These are phyloP conservation scores for Isichthys henryi DNA, from an alignment of 2,113 vertebrate species.

Conservation along the genomic window DNA sequence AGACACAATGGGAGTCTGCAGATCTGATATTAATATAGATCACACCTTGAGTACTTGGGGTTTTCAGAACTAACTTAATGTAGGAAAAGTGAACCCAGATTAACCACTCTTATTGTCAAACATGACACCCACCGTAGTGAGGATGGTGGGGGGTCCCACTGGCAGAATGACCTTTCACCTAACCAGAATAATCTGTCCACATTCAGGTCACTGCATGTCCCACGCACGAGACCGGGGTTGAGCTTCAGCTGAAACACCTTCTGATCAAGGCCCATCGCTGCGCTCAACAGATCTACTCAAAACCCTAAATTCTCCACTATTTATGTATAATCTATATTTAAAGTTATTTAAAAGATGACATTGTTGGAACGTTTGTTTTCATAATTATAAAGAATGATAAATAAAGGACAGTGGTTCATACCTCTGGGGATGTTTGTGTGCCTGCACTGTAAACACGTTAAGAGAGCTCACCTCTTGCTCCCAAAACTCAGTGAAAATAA, in stretches of 20 bases:
- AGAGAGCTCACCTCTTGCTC: not conserved
- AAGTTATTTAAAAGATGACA: not conserved
- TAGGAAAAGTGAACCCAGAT: not conserved
- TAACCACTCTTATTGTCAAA: not conserved
- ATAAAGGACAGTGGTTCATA: not conserved
- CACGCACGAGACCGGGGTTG: not conserved
- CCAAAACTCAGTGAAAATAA: not conserved
- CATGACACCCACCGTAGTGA: not conserved
- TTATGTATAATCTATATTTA: not conserved
- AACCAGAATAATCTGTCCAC: not conserved
- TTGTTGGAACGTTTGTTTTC: not conserved
- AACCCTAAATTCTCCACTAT: not conserved
- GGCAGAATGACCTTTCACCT: not conserved
- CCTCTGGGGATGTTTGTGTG: not conserved
- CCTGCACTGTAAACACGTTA: not conserved
- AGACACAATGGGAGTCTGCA: not conserved
- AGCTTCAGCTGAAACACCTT: not conserved
- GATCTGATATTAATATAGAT: not conserved
- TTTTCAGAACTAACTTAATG: not conserved
- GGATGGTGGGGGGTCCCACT: no score
- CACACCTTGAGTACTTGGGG: not conserved
- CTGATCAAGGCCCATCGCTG: not conserved
- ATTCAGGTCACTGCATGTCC: not conserved
- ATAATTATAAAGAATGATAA: not conserved
- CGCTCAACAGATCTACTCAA: not conserved